Evolutionary conservation across 2,888 invertebrate species (phyloP), one percentile per base, ranked within the genome.

Genomic region (Labia minor): DNA sequence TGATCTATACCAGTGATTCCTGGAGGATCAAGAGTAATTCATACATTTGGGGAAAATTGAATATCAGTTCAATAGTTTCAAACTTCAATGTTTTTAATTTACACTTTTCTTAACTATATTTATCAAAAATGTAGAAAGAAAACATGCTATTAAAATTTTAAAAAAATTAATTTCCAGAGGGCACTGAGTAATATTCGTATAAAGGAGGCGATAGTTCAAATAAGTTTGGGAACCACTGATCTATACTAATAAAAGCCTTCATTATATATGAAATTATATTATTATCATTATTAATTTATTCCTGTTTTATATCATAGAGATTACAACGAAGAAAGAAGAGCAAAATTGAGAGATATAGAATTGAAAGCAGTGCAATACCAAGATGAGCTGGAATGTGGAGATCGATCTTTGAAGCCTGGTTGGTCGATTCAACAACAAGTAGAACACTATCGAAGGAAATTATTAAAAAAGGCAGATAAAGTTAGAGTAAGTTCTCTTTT

Each of bases 291-390:
- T 6, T 6, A 26, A 26, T 26, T 26, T 26, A 3, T 26, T 26
- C 8, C 8, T 3, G 3, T 26, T 26, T 26, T 26, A 8, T 26
- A 8, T 68, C 70, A 75, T 71, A 81, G 84, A 68, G 84, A 84
- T 74, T 83, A 81, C 72, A 83, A 82, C 67, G 87, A 87, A 74
- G 86, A 89, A 74, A 83, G 87, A 72, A 85, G 92, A 63, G 84
- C 82, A 71, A 86, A 87, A 74, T 78, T 93, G 68, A 83, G 97
- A 20, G 96, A 97, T 77, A 92, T 99, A 73, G 98, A 98, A 81
- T 86, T 96, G 72, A 93, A 94, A 80, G 92, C 93, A 66, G 85
- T 97, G 80, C 91, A 92, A 76, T 97, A 95, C 81, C 94, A 95
- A 78, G 97, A 97, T 81, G 96, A 96, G 77, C 78, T 97, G 72